These are phyloP conservation scores for Sinodicranocentrus sp. DNA, from an alignment of 2,888 invertebrate species.

Conservation along the genomic window DNA sequence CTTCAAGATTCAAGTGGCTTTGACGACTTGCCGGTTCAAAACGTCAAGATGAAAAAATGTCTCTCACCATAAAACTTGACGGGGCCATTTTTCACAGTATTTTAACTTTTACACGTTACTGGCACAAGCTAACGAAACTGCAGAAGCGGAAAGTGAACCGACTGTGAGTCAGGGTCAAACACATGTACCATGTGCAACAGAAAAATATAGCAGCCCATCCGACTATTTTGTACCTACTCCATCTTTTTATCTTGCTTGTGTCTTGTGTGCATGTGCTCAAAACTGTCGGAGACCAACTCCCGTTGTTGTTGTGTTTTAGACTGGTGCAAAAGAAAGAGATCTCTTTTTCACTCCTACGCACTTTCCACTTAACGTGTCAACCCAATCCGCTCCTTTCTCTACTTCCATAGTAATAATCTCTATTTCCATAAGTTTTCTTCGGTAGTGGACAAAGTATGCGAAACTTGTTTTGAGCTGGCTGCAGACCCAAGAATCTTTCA, in stretches of 20 bases:
- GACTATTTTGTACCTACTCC: no score
- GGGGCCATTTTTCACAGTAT: slow-evolving; percentile 66
- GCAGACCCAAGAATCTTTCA: no score
- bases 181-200: slow-evolving; percentile 52
- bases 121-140: slow-evolving; percentile 32
- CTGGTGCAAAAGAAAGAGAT: not conserved
- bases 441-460: not conserved
- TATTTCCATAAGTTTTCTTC: slow-evolving; percentile 19
- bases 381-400: slow-evolving; percentile 43
- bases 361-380: slow-evolving; percentile 33
- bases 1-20: no score
- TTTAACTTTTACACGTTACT: slow-evolving; percentile 6
- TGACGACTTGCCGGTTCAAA: slow-evolving; percentile 33
- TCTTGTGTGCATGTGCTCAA: no score
- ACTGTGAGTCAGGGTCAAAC: slow-evolving; percentile 61
- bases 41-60: slow-evolving; percentile 60
- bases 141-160: slow-evolving; percentile 34
- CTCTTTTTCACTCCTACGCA: slow-evolving; percentile 50
- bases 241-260: no score
- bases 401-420: not conserved
- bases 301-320: not conserved
- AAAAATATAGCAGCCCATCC: no score
- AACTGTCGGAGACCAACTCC: no score
- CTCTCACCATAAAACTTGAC: slow-evolving; percentile 71
- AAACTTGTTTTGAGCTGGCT: no score